Conservation (phyloP, 2,888 invertebrate genomes). For the Anthrax anthrax region DNA sequence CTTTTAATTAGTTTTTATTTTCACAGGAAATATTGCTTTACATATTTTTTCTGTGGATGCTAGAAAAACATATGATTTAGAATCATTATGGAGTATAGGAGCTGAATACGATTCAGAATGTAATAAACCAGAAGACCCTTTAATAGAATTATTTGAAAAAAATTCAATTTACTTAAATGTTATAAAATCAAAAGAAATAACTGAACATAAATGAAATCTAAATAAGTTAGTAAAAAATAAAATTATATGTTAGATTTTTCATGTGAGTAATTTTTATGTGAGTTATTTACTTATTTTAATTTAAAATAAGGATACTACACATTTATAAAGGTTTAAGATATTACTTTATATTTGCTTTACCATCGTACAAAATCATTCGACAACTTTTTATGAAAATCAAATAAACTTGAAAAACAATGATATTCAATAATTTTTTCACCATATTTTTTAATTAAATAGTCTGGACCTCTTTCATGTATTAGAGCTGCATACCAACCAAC, state of each 20-base stretch:
- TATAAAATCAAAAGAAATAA: constrained; percentile 40
- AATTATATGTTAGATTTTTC: too few relatives aligned
- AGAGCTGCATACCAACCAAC: constrained; percentile 62
- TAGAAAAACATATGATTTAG: constrained; percentile 67
- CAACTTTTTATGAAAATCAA: constrained; percentile 36
- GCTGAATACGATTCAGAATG: constrained; percentile 58
- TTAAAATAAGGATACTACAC: too few relatives aligned
- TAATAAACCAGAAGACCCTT: constrained; percentile 43
- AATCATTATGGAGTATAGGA: constrained; percentile 83
- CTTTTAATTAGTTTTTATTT: constrained; percentile 12
- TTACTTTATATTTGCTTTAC: too few relatives aligned
- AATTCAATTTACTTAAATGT: constrained; percentile 50
- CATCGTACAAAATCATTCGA: constrained; percentile 25
- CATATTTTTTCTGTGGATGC: constrained; percentile 67
- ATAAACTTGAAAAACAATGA: constrained; percentile 37
- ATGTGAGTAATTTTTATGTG: too few relatives aligned
- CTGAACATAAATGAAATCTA: background rate
- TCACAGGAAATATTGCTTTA: constrained; percentile 78
- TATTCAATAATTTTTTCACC: constrained; percentile 29
- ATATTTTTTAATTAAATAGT: constrained; percentile 31
- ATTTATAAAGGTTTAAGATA: too few relatives aligned
- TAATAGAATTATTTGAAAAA: constrained; percentile 49
- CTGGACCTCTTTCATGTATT: constrained; percentile 31
- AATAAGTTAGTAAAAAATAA: background rate
- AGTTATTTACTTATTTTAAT: too few relatives aligned